Conservation (phyloP, 2,888 invertebrate genomes). For the Hirtodrosophila confusa region DNA sequence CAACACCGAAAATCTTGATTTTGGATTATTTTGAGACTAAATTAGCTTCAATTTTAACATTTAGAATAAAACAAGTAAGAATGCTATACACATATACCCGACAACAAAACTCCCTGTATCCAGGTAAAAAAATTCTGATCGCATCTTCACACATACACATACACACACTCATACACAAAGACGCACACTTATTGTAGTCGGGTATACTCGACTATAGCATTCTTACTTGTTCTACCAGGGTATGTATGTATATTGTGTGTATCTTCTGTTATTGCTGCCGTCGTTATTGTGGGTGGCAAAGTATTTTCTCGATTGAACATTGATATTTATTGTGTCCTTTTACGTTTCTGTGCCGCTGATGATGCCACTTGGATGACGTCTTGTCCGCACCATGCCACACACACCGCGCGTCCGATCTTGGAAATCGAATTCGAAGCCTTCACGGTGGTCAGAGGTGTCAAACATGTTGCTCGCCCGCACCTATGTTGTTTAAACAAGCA, state of each 20-base stretch:
- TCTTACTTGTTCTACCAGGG: too few species aligned
- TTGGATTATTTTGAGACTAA: too few species aligned
- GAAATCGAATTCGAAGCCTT: conserved; percentile 13
- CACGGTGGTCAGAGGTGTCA: conserved; percentile 45
- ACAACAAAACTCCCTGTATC: too few species aligned
- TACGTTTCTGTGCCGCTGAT: conserved; percentile 27
- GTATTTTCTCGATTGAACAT: conserved; percentile 53
- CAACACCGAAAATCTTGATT: too few species aligned
- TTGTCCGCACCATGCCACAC: conserved; percentile 46
- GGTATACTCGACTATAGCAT: too few species aligned
- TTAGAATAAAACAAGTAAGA: too few species aligned
- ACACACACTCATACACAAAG: too few species aligned
- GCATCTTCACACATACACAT: too few species aligned
- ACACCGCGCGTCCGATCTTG: conserved; percentile 18
- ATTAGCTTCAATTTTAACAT: too few species aligned
- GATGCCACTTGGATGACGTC: conserved; percentile 29
- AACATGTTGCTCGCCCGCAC: conserved; percentile 44
- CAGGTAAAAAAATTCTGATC: too few species aligned
- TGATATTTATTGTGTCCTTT: conserved; percentile 71
- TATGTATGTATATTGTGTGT: conserved; percentile 7
- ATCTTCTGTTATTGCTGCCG: not conserved
- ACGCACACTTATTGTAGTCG: too few species aligned
- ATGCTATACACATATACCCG: too few species aligned
- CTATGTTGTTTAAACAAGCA: conserved; percentile 9
- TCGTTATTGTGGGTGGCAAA: conserved; percentile 37